phyloP scores from a whole-genome alignment of 2,113 vertebrate species.

The Phrynosoma blainvillii region DNA sequence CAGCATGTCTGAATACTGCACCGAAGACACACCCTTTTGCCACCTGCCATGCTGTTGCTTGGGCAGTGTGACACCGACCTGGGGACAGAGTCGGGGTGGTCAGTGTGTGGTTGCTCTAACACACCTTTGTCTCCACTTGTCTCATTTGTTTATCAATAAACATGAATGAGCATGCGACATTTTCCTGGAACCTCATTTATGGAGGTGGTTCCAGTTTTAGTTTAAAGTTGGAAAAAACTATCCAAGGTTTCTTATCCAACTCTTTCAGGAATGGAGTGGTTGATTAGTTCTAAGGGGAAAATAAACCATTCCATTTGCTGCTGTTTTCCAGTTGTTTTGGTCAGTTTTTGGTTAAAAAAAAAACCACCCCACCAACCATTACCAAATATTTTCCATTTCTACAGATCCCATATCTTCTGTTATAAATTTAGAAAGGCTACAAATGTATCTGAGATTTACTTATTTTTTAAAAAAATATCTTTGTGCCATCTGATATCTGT shows the following conservation, averaged over 20 bases:
- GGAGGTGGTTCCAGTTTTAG: too few relatives aligned
- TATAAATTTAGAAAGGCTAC: constrained; percentile 58
- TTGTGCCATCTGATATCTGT: constrained; percentile 73
- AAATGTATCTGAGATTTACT: constrained; percentile 64
- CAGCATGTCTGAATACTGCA: too few relatives aligned
- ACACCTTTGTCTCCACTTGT: not conserved
- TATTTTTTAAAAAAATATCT: constrained; percentile 42
- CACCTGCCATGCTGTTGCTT: too few relatives aligned
- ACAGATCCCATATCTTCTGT: constrained; percentile 64
- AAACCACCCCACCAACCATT: constrained; percentile 40
- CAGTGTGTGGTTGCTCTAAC: too few relatives aligned
- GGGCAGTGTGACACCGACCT: too few relatives aligned
- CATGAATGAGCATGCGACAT: too few relatives aligned
- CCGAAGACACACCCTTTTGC: too few relatives aligned
- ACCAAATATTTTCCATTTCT: constrained; percentile 56
- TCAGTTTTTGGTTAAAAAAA: constrained; percentile 6
- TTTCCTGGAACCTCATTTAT: not conserved
- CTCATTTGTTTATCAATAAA: not conserved
- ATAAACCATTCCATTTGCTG: not conserved
- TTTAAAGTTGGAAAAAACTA: too few relatives aligned
- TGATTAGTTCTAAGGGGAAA: too few relatives aligned
- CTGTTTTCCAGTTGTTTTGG: not conserved
- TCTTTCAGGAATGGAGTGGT: too few relatives aligned
- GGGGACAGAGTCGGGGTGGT: too few relatives aligned
- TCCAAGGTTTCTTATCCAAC: too few relatives aligned